Base-by-base conservation (phyloP, 2,113 vertebrate species). In the Telmatochromis sp. region DNA sequence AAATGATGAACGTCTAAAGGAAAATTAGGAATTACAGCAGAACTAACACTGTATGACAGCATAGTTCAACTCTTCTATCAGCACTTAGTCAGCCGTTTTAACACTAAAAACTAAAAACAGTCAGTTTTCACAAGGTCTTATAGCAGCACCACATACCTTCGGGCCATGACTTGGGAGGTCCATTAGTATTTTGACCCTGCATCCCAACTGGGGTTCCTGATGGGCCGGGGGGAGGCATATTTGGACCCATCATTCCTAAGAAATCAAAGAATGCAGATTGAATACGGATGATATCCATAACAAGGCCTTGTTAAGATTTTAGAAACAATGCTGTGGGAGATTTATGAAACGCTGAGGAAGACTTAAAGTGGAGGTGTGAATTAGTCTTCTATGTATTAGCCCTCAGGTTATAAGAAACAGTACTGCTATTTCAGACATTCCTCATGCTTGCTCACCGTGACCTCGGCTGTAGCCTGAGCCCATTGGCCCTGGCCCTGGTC, bases 171-270 rank as follows among this genome's bases (percentile, higher is more conserved):
- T 99, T 99, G 5, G 98, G 97, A 57, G 98, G 98, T 57, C 97
- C 98, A 23, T 98, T 98, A 0, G 97, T 97, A 51, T 98, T 98
- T 89, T 98, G 98, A 60, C 97, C 98, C 2, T 97, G 98, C 96
- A 99, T 97, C n/a, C 97, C 98, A 0, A 96, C 96, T 89, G 97
- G 97, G 51, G 97, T 97, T 26, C 98, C 98, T 57, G 98, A 98
- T 84, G 98, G 98, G 80, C 98, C 98, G 0, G 98, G 98, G 3
- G 98, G 98, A 21, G 98, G 98, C 98, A 99, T 99, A 94, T 98
- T 98, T 57, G 98, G 98, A 84, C 98, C 98, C 89, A 97, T 98
- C 93, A 99, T 98, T 81, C 98, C 98, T 99, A 81, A 58, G 54
- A 21, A 57, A 37, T 6, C 80, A 51, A 45, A 40, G 23, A 37